Base-by-base conservation (phyloP, 2,888 invertebrate genomes). In the Drosophila histrio region DNA sequence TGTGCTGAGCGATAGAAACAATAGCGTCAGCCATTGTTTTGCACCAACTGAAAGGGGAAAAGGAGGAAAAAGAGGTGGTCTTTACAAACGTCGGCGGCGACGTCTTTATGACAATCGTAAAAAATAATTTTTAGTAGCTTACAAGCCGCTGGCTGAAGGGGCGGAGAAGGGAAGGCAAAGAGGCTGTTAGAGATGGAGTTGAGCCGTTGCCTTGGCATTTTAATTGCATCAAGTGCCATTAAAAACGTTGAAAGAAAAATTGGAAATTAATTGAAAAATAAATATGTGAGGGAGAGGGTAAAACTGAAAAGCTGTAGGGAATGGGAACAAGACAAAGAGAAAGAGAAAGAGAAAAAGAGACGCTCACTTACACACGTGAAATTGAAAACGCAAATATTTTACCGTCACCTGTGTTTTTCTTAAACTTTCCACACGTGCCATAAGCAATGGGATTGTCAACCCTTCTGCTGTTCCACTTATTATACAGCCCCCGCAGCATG, bases 41-140 rank as follows among this genome's bases (percentile, higher is more conserved):
- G 43, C 41, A 21, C 46, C 21, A 30, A 21, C 22, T 46, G 21
- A 38, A 54, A 26, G 75, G 43, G 24, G 15, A 65, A n/a, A 15
- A 15, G 17, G 39, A 24, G 11, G 15, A 13, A 11, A 2, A 38
- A 49, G 44, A 26, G 17, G 38, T 44, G 38, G 32, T 19, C 49
- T 41, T 64, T 19, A 38, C 47, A 69, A 74, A 59, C 58, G 75
- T 46, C 58, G 54, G 56, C 50, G 69, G 56, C 77, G 77, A 78
- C 84, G 84, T 77, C 87, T 83, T 83, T 84, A 87, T 83, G 87
- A 81, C 84, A 84, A 84, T 84, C 87, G 84, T 87, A 87, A 83
- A 86, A 83, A 81, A 83, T 83, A 83, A 82, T 82, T 86, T 81
- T 82, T 82, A 82, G 86, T 83, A 86, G 86, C 81, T 82, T 75